phyloP scores from a whole-genome alignment of 2,797 vertebrate genomes.

The Liparis tanakae region DNA sequence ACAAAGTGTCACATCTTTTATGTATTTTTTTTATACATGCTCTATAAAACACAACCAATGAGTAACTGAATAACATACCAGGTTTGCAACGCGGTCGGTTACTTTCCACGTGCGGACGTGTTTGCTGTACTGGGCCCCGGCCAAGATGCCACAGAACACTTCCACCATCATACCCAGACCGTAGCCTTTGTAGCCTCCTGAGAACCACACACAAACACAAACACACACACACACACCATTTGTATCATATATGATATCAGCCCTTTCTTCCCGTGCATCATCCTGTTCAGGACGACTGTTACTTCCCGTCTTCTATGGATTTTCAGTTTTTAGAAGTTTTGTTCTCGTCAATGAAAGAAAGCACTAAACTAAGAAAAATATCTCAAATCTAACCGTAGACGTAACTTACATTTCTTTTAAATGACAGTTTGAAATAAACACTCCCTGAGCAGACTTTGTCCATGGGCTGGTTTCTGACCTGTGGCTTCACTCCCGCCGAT shows the following conservation, averaged over 20 bases:
- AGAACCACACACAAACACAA: slow-evolving; percentile 8
- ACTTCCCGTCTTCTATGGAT: too few relatives aligned
- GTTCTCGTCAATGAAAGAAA: background rate
- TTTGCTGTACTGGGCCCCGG: slow-evolving; percentile 81
- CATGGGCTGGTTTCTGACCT: slow-evolving; percentile 63
- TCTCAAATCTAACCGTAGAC: background rate
- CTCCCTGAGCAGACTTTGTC: background rate
- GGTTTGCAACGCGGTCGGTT: slow-evolving; percentile 78
- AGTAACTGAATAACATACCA: slow-evolving; percentile 63
- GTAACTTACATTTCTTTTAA: background rate
- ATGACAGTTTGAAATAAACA: background rate
- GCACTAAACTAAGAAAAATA: too few relatives aligned
- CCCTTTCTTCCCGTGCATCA: background rate
- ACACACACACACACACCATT: background rate
- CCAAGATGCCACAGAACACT: slow-evolving; percentile 83
- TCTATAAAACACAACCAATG: background rate
- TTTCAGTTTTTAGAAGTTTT: background rate
- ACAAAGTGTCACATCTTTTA: background rate
- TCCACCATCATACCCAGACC: slow-evolving; percentile 86
- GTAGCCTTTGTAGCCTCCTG: slow-evolving; percentile 85
- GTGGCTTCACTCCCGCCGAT: slow-evolving; percentile 82
- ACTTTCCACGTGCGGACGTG: slow-evolving; percentile 81
- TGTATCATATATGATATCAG: background rate
- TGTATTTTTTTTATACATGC: too few relatives aligned
- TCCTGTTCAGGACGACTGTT: background rate